Evolutionary conservation across 2,888 invertebrate species (phyloP).

Genomic region (Vanessa cardui): DNA sequence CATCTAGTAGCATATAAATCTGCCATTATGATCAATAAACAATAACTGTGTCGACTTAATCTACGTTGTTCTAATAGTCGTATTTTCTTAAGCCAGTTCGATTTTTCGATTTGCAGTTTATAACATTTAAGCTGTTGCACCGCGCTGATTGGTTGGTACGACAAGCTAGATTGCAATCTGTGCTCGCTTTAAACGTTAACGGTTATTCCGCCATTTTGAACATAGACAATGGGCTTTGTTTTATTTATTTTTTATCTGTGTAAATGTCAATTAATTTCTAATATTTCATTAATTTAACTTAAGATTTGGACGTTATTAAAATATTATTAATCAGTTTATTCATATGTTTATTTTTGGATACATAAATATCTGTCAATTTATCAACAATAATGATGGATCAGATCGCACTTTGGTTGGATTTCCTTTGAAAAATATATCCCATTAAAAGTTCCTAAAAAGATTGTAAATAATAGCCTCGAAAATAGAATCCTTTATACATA

Average conservation of each 20-base stretch:
- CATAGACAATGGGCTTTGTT: conserved; percentile 14
- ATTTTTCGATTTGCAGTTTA: conserved; percentile 19
- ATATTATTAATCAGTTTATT: no score
- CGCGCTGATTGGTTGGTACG: conserved; percentile 9
- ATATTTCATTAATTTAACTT: no score
- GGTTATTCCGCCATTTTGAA: conserved; percentile 10
- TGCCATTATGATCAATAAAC: no score
- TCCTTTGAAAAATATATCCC: conserved; percentile 15
- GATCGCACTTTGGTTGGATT: conserved; percentile 9
- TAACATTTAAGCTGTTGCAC: conserved; percentile 15
- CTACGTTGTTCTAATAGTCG: background rate
- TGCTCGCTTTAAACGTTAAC: conserved; percentile 13
- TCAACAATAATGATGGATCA: conserved; percentile 15
- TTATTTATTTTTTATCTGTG: background rate
- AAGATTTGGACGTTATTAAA: no score
- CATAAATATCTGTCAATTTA: conserved; percentile 15
- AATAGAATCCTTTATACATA: no score
- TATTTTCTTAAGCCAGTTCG: conserved; percentile 8
- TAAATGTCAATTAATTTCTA: background rate
- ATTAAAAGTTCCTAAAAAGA: conserved; percentile 10
- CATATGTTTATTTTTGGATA: background rate
- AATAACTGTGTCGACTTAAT: no score
- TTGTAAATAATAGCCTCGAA: conserved; percentile 10
- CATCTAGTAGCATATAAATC: no score
- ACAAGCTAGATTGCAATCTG: conserved; percentile 14